Evolutionary conservation across 2,888 invertebrate species (phyloP), one percentile per base, ranked within the genome.

Genomic region (Cephus runcator): DNA sequence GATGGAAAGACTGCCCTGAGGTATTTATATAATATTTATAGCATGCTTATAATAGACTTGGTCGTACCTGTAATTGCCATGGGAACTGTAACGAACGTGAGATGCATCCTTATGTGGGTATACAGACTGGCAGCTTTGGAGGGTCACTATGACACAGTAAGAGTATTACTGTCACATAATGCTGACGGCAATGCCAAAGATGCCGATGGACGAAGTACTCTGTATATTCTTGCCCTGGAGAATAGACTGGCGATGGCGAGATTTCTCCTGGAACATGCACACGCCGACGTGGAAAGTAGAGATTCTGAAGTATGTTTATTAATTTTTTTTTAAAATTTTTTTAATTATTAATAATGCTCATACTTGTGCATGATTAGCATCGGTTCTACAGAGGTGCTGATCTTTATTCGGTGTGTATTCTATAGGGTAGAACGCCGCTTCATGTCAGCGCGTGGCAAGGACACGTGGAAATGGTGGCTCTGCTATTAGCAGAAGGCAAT

Each of bases 381-480:
- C 2, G 15, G 1, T 6, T 23, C 23, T 40, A 23, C 6, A 9
- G 6, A 56, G 56, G 9, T 56, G 23, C 23, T 56, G 56, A 56
- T 56, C 15, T 56, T 23, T 56, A 9, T 23, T 56, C 23, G 1
- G 9, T 71, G 31, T 71, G 3, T 31, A 15, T 71, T 71, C 71
- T 12, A 0, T 88, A 95, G 95, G 98, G 97, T 33, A 94, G 98
- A 69, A 97, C 98, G 0, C 97, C 98, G 0, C 92, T 98, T 15
- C 98, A 98, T 90, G 98, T 98, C 1, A 96, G 97, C 4, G 95
- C 97, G 15, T 98, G 98, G 97, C 98, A 98, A 90, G 98, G 98
- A 0, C 98, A 99, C 89, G 94, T 95, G 0, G 97, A 98, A 82
- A 97, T 98, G 97, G 98, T 98, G 0, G 95, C 96, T 81, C 92